Percentiles rank a stretch among this genome's conserved stretches.
phyloP scores from a whole-genome alignment of 1,140 invertebrate genomes.

The Anagrus nilaparvatae region DNA sequence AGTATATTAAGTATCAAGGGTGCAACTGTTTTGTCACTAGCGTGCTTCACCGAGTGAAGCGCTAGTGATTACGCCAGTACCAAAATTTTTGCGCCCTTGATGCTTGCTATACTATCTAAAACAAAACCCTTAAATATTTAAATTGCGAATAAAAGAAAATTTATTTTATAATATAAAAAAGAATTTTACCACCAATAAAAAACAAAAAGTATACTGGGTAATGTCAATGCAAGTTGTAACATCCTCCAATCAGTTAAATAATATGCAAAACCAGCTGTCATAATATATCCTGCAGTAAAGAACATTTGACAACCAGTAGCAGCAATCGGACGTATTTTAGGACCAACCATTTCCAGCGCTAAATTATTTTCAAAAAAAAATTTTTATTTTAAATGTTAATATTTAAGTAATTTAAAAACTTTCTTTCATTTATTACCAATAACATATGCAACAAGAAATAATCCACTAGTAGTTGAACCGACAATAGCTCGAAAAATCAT shows the following conservation, averaged over 20 bases:
- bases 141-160: slow-evolving; percentile 11
- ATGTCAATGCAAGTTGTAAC: slow-evolving; percentile 61
- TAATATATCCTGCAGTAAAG: slow-evolving; percentile 66
- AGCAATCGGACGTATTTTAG: slow-evolving; percentile 59
- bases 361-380: slow-evolving; percentile 24
- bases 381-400: slow-evolving; percentile 20
- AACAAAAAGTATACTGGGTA: slow-evolving; percentile 59
- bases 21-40: too few species aligned
- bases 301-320: slow-evolving; percentile 68
- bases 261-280: slow-evolving; percentile 62
- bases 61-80: too few species aligned
- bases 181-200: slow-evolving; percentile 65
- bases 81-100: too few species aligned
- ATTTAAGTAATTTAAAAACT: slow-evolving; percentile 8
- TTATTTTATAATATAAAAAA: too few species aligned
- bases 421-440: too few species aligned
- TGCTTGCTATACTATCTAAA: too few species aligned
- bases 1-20: too few species aligned
- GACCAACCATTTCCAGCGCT: slow-evolving; percentile 78
- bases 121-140: too few species aligned
- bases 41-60: too few species aligned
- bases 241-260: slow-evolving; percentile 63
- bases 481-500: slow-evolving; percentile 57
- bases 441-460: slow-evolving; percentile 69
- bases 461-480: slow-evolving; percentile 65